phyloP scores from a whole-genome alignment of 2,113 vertebrate genomes.

The Vimba vimba region DNA sequence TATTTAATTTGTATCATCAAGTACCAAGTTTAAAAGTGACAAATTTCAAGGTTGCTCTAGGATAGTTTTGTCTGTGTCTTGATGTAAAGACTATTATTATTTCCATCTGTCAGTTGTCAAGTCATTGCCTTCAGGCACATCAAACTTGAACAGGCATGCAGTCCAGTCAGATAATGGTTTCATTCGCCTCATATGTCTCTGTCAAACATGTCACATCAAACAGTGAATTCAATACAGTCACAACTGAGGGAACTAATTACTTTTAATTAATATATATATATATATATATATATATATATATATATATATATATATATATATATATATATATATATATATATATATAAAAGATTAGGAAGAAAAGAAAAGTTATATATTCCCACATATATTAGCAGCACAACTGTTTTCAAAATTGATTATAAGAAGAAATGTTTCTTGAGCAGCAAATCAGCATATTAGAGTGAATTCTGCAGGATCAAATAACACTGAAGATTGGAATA shows the following conservation, averaged over 20 bases:
- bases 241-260: too few relatives aligned
- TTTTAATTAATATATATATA: too few relatives aligned
- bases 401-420: background rate
- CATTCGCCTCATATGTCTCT: slow-evolving; percentile 9
- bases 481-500: background rate
- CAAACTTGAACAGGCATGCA: slow-evolving; percentile 10
- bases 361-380: too few relatives aligned
- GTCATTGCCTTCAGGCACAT: slow-evolving; percentile 8
- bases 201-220: slow-evolving; percentile 26
- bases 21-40: background rate
- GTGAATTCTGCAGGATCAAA: background rate
- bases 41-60: background rate
- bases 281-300: too few relatives aligned
- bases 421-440: background rate
- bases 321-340: too few relatives aligned
- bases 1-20: background rate
- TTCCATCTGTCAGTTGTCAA: background rate
- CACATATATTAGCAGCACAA: too few relatives aligned
- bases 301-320: too few relatives aligned
- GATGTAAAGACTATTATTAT: background rate
- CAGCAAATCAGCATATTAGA: background rate
- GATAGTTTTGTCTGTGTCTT: background rate
- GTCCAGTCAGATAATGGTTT: slow-evolving; percentile 14
- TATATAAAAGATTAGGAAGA: too few relatives aligned
- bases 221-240: background rate